These are phyloP conservation scores for Virgularia gustaviana DNA, from an alignment of 92 coral and sea anemone genomes.

Conservation along the genomic window DNA sequence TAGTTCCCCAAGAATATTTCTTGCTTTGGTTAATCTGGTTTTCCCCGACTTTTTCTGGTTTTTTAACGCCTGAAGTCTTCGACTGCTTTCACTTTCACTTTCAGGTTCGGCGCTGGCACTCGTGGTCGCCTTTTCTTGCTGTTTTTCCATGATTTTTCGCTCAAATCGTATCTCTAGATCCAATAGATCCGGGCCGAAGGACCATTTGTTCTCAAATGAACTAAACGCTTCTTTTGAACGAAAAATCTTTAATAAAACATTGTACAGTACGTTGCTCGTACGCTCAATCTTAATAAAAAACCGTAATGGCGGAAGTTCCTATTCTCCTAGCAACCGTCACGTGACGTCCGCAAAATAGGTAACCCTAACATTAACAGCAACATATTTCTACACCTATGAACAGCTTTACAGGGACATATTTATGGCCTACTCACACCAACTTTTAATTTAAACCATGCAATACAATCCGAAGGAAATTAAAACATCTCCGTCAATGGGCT, in stretches of 20 bases:
- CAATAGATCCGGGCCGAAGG: slow-evolving; percentile 7
- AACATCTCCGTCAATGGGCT: slow-evolving; percentile 13
- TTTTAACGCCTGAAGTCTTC: slow-evolving; percentile 30
- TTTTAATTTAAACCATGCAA: slow-evolving; percentile 26
- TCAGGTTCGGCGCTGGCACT: not conserved
- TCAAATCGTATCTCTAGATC: not conserved
- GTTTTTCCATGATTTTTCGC: not conserved
- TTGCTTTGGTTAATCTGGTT: slow-evolving; percentile 45
- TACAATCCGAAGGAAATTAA: slow-evolving; percentile 19
- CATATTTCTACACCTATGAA: slow-evolving; percentile 1
- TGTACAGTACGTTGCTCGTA: no score
- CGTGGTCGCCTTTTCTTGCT: not conserved
- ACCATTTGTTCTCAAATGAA: no score
- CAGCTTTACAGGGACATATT: slow-evolving; percentile 25
- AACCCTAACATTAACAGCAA: slow-evolving; percentile 2
- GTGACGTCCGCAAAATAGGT: no score
- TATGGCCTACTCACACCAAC: slow-evolving; percentile 19
- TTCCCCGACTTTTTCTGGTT: slow-evolving; percentile 40
- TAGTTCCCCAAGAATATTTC: slow-evolving; percentile 32
- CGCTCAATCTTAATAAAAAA: no score
- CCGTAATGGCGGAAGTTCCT: no score
- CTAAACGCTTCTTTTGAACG: no score
- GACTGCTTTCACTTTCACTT: not conserved
- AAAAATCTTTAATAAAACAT: no score
- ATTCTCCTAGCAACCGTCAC: no score